Base-by-base conservation (phyloP, 2,113 vertebrate genomes). In the Orthonyx spaldingii region DNA sequence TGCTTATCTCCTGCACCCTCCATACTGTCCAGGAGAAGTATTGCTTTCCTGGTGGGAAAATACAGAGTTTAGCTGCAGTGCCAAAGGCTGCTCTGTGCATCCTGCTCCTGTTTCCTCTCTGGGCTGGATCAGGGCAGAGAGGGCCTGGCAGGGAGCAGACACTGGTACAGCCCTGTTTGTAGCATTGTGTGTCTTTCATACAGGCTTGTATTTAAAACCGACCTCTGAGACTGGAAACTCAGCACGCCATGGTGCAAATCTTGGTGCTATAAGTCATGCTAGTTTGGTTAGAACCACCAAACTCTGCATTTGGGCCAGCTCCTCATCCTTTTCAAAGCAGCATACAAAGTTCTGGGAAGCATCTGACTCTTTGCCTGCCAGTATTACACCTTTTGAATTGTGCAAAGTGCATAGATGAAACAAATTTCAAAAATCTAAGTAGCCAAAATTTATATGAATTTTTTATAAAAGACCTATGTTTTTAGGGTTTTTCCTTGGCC, bases 161-260 rank as follows among this genome's bases (percentile, higher is more conserved):
- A 3, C 35, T 65, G 0, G 0, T 8, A 52, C 10, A 41, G 37
- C 61, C 55, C 24, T 20, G 5, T 46, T 17, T 37, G 49, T 14
- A 80, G 23, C 13, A 14, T 5, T 1, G 0, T 7, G 5, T 9
- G 16, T 49, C 17, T 53, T 33, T 37, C 28, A 19, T 1, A 7
- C 0, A 10, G 28, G 16, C 3, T 83, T 18, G 33, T 13, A 4
- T 52, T 85, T 68, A 35, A 81, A 89, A 13, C 7, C 8, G 41
- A 59, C 2, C 21, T 20, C 64, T 68, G 60, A 16, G 60, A n/a
- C 2, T 42, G 60, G 59, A 57, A 37, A 68, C 9, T 71, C 37
- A 28, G 37, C 5, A 5, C 3, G 28, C 3, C 30, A 2, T 3
- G 26, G 13, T 35, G 49, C 24, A 69, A 33, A 59, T 66, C 26